A percentile compares a stretch with the other conserved stretches of the same genome.
These are phyloP conservation scores for Marisa cornuarietis DNA, from an alignment of 1,140 invertebrate species.

Conservation along the genomic window DNA sequence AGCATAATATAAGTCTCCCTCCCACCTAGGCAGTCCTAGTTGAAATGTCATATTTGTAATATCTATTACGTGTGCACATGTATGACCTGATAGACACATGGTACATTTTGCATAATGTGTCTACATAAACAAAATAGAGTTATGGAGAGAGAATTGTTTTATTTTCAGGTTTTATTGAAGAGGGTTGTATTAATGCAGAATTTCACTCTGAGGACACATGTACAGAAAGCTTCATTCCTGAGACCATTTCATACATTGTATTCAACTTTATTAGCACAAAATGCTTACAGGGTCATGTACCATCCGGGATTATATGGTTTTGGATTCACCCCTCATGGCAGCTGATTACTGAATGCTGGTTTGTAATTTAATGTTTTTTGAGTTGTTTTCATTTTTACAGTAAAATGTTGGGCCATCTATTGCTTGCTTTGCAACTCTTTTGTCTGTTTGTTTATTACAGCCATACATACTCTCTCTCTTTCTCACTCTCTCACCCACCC, in stretches of 20 bases:
- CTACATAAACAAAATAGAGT: too few species aligned
- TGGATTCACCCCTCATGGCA: neutral
- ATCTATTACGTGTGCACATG: too few species aligned
- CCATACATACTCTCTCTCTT: too few species aligned
- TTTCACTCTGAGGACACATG: neutral
- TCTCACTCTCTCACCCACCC: neutral
- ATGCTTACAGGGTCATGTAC: neutral
- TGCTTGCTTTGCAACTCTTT: neutral
- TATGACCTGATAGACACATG: too few species aligned
- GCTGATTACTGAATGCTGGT: conserved; percentile 9
- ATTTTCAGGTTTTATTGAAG: neutral
- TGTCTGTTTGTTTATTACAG: too few species aligned
- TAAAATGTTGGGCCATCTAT: too few species aligned
- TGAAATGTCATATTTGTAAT: too few species aligned
- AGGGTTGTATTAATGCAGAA: neutral
- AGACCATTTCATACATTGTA: neutral
- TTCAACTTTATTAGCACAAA: neutral
- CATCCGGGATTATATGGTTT: neutral
- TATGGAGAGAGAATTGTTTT: neutral
- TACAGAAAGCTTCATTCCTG: neutral
- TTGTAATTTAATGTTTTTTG: neutral
- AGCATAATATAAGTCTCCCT: too few species aligned
- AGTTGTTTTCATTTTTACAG: neutral
- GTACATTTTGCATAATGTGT: too few species aligned
- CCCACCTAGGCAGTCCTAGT: too few species aligned